These are phyloP conservation scores for Goniozus legneri DNA, from an alignment of 1,140 invertebrate genomes.

Conservation along the genomic window DNA sequence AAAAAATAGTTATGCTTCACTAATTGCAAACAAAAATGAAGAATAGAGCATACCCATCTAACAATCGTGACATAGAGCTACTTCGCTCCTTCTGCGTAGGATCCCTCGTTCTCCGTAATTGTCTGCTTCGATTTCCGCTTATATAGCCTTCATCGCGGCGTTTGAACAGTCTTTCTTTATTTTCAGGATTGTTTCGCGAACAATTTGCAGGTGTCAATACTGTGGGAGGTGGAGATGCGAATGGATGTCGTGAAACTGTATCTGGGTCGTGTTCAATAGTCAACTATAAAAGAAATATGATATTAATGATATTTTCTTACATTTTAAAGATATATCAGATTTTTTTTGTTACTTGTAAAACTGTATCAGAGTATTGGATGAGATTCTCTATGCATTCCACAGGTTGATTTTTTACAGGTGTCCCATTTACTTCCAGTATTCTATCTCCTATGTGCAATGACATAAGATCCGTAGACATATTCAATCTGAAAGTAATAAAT, in stretches of 20 bases:
- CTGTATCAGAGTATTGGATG: constrained; percentile 68
- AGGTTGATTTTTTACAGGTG: constrained; percentile 75
- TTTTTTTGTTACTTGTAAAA: constrained; percentile 73
- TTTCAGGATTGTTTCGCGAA: constrained; percentile 49
- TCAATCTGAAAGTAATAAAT: too few species aligned
- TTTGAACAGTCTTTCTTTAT: constrained; percentile 66
- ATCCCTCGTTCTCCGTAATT: constrained; percentile 55
- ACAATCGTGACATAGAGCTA: constrained; percentile 77
- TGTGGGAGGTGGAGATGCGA: constrained; percentile 43
- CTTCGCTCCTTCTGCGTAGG: constrained; percentile 73
- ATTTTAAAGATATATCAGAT: constrained; percentile 4
- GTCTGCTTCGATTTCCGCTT: constrained; percentile 56
- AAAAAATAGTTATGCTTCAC: constrained; percentile 5
- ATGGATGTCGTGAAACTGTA: constrained; percentile 57
- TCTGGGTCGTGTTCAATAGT: constrained; percentile 88
- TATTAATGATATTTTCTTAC: background rate
- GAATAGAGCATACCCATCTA: constrained; percentile 63
- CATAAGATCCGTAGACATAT: constrained; percentile 76
- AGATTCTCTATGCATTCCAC: constrained; percentile 75
- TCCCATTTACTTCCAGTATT: constrained; percentile 89
- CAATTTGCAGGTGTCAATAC: constrained; percentile 42
- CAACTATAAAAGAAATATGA: constrained; percentile 55
- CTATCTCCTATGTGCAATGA: constrained; percentile 85
- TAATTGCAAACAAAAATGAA: constrained; percentile 1
- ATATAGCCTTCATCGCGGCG: constrained; percentile 65